Conservation (phyloP, 2,797 vertebrate genomes). For the Galaxias olidus region DNA sequence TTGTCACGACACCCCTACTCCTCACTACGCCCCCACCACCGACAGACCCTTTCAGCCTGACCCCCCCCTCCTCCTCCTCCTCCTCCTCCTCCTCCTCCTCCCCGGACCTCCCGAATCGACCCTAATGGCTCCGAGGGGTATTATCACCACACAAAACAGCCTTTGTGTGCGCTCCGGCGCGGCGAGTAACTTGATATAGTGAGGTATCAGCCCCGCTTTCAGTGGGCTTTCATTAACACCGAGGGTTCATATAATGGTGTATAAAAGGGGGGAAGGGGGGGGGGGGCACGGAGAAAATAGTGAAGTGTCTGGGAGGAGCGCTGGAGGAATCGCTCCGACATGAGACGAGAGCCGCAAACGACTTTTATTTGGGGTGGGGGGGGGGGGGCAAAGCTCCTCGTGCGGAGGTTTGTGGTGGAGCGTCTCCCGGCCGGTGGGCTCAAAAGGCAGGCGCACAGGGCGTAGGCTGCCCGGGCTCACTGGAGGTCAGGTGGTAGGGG, state of each 20-base stretch:
- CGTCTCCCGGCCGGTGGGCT: conserved; percentile 54
- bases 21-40: conserved; percentile 52
- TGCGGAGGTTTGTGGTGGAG: conserved; percentile 47
- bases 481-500: no score
- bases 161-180: conserved; percentile 67
- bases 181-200: conserved; percentile 64
- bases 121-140: conserved; percentile 62
- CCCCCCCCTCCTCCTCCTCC: conserved; percentile 38
- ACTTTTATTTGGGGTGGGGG: no score
- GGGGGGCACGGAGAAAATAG: not conserved
- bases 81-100: conserved; percentile 58
- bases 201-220: conserved; percentile 57
- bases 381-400: conserved; percentile 48
- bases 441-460: no score
- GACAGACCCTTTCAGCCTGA: conserved; percentile 44
- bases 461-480: no score
- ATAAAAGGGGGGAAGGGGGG: conserved; percentile 22
- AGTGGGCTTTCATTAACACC: conserved; percentile 56
- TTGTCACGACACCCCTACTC: conserved; percentile 46
- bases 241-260: conserved; percentile 37
- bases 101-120: conserved; percentile 27
- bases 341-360: conserved; percentile 63
- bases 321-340: conserved; percentile 45
- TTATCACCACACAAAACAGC: conserved; percentile 67
- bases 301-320: conserved; percentile 19